These are phyloP conservation scores for Eurystomus gularis DNA, from an alignment of 2,113 vertebrate species.

Conservation along the genomic window DNA sequence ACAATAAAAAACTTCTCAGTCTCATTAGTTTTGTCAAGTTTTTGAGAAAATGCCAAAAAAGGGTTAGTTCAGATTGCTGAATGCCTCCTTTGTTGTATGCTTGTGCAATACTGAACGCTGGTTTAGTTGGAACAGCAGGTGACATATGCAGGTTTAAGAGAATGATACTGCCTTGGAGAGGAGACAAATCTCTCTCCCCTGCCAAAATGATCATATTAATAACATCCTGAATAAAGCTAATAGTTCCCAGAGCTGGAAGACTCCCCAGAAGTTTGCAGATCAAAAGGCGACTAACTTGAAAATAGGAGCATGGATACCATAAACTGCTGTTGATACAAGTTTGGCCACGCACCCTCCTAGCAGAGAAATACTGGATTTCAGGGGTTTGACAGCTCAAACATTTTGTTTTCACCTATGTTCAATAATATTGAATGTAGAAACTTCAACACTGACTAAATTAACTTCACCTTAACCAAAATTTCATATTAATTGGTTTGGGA, in stretches of 20 bases:
- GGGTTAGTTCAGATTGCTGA: slow-evolving; percentile 34
- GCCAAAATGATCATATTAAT: background rate
- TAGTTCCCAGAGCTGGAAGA: background rate
- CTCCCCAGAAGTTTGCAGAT: background rate
- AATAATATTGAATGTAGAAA: background rate
- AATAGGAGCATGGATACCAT: background rate
- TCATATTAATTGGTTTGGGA: background rate
- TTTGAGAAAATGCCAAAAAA: slow-evolving; percentile 32
- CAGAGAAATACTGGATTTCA: background rate
- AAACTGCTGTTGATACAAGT: background rate
- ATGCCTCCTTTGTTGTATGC: slow-evolving; percentile 28
- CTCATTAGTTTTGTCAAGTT: slow-evolving; percentile 10
- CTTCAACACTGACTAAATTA: background rate
- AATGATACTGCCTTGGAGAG: background rate
- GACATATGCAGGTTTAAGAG: background rate
- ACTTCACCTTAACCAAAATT: background rate
- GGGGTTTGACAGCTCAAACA: background rate
- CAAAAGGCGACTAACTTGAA: background rate
- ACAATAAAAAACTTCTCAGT: slow-evolving; percentile 3
- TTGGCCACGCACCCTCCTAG: background rate
- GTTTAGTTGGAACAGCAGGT: background rate
- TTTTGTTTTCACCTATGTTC: background rate
- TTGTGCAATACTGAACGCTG: slow-evolving; percentile 18
- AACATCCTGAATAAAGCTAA: background rate
- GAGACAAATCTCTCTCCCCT: background rate